A percentile compares a stretch with the other conserved stretches of the same genome.
Evolutionary conservation across 2,888 invertebrate genomes (phyloP).

Genomic region (Rhyacophila evoluta): DNA sequence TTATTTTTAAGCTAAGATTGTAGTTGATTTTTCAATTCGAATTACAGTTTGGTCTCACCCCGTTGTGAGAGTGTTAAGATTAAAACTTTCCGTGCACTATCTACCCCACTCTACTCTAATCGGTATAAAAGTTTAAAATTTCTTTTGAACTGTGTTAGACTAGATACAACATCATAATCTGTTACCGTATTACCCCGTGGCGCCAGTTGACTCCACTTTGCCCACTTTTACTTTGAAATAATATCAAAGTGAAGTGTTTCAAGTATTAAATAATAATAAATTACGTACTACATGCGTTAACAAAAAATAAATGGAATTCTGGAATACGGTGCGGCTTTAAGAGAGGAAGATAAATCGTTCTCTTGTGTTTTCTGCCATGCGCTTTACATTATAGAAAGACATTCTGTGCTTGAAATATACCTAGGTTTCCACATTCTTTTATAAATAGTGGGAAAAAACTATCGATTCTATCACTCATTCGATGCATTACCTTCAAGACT

Average conservation of each 20-base stretch:
- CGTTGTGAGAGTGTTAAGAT: neutral
- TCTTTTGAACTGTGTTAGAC: neutral
- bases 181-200: neutral
- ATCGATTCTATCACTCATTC: too few species aligned
- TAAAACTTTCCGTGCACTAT: neutral
- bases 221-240: neutral
- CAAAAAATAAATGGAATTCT: slow-evolving; percentile 8
- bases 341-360: neutral
- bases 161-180: neutral
- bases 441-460: too few species aligned
- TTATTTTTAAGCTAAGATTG: too few species aligned
- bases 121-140: neutral
- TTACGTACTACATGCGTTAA: neutral
- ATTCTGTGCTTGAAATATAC: too few species aligned
- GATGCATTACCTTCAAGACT: too few species aligned
- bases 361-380: neutral
- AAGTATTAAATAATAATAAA: slow-evolving; percentile 20
- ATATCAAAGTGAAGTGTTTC: neutral
- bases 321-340: neutral
- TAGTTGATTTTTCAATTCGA: too few species aligned
- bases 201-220: neutral
- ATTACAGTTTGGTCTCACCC: too few species aligned
- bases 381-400: neutral
- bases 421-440: too few species aligned
- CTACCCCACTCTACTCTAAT: too few species aligned